These are phyloP conservation scores for Troglohyphantes excavatus DNA, from an alignment of 2,888 invertebrate species.

Conservation along the genomic window DNA sequence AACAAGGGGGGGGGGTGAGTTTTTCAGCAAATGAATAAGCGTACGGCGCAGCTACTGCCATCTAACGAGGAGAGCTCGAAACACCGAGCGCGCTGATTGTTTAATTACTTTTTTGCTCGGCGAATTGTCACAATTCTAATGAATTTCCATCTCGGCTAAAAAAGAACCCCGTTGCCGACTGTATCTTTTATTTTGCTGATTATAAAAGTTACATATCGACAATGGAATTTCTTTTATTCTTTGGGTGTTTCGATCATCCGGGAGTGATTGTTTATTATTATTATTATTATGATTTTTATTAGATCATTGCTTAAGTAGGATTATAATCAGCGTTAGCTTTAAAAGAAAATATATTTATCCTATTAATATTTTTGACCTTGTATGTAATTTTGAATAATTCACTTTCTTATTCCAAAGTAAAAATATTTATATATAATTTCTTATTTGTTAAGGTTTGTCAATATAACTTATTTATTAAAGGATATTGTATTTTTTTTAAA, in stretches of 20 bases:
- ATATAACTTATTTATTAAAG: too few relatives aligned
- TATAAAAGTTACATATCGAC: background rate
- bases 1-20: conserved; percentile 66
- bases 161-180: background rate
- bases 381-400: too few relatives aligned
- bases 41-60: conserved; percentile 48
- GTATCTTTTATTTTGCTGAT: background rate
- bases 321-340: background rate
- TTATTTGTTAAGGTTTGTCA: too few relatives aligned
- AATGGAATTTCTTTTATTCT: background rate
- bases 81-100: background rate
- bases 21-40: conserved; percentile 70
- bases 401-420: too few relatives aligned
- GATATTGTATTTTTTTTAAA: too few relatives aligned
- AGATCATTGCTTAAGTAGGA: background rate
- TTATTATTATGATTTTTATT: background rate
- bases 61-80: conserved; percentile 40
- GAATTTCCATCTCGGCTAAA: background rate
- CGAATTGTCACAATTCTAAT: conserved; percentile 5
- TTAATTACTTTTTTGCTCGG: background rate
- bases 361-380: too few relatives aligned
- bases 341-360: too few relatives aligned
- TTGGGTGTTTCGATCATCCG: background rate
- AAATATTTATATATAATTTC: too few relatives aligned
- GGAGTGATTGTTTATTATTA: background rate